Conservation (phyloP, 2,888 invertebrate species). For the Lordiphosa fenestrarum region DNA sequence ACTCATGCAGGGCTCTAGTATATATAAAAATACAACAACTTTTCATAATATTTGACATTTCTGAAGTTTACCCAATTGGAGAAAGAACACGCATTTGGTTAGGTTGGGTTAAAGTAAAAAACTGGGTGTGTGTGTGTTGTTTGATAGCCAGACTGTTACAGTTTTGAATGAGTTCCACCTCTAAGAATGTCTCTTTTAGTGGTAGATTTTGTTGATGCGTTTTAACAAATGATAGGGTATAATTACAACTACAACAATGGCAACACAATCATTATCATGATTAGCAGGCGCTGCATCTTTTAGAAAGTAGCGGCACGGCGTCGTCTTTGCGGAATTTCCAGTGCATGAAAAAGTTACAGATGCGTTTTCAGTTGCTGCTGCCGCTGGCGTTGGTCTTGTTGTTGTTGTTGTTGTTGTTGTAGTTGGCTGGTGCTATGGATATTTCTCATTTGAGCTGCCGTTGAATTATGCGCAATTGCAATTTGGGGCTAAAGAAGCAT, state of each 20-base stretch:
- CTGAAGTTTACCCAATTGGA: too few species aligned
- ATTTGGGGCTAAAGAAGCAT: conserved; percentile 47
- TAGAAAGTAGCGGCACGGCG: conserved; percentile 66
- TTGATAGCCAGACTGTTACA: too few species aligned
- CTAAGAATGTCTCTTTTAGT: not conserved
- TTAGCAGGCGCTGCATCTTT: conserved; percentile 57
- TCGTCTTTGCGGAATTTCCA: conserved; percentile 73
- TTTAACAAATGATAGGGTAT: not conserved
- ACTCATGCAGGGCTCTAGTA: too few species aligned
- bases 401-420: conserved; percentile 12
- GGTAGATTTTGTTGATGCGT: not conserved
- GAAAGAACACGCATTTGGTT: too few species aligned
- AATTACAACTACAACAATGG: conserved; percentile 28
- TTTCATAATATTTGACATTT: too few species aligned
- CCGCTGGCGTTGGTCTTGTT: conserved; percentile 6
- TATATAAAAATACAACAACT: too few species aligned
- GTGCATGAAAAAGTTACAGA: conserved; percentile 77
- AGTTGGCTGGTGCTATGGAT: conserved; percentile 20
- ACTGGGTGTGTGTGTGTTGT: too few species aligned
- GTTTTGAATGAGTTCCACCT: not conserved
- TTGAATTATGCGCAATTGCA: conserved; percentile 67
- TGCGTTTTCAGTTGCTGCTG: conserved; percentile 61
- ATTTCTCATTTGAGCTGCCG: conserved; percentile 63
- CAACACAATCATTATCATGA: conserved; percentile 52
- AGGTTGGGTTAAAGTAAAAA: too few species aligned